Conservation (phyloP, 2,797 vertebrate genomes). For the Phoxinus dragarum region DNA sequence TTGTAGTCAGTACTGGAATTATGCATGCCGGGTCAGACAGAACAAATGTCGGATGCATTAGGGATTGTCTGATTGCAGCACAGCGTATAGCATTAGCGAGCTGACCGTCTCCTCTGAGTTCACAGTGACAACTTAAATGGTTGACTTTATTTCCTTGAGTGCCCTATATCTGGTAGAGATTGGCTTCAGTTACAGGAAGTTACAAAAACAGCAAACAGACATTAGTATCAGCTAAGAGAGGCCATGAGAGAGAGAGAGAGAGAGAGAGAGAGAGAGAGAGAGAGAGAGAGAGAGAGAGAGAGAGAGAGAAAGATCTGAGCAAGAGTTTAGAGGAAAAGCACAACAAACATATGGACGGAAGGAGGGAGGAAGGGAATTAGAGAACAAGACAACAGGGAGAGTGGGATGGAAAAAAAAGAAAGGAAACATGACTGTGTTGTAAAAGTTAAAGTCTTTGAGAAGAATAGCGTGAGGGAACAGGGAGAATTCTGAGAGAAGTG, state of each 20-base stretch:
- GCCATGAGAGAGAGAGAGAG: slow-evolving; percentile 13
- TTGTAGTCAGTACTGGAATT: neutral
- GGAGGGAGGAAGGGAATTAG: slow-evolving; percentile 44
- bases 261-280: neutral
- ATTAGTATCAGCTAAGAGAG: slow-evolving; percentile 35
- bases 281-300: neutral
- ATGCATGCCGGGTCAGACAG: slow-evolving; percentile 18
- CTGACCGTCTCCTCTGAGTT: slow-evolving; percentile 4
- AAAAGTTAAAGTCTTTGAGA: slow-evolving; percentile 36
- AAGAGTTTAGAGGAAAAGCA: slow-evolving; percentile 52
- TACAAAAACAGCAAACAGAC: slow-evolving; percentile 30
- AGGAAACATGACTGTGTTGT: slow-evolving; percentile 40
- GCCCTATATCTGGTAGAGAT: slow-evolving; percentile 25
- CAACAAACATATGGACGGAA: slow-evolving; percentile 47
- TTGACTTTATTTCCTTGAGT: slow-evolving; percentile 34
- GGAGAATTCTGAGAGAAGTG: slow-evolving; percentile 19
- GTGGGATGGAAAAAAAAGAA: slow-evolving; percentile 10
- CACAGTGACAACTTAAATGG: slow-evolving; percentile 11
- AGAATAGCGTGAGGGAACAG: slow-evolving; percentile 23
- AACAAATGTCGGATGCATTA: slow-evolving; percentile 13
- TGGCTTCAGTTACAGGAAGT: slow-evolving; percentile 9
- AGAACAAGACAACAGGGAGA: slow-evolving; percentile 49
- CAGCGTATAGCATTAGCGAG: neutral
- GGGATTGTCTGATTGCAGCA: neutral
- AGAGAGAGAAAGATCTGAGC: slow-evolving; percentile 32